phyloP scores from a whole-genome alignment of 2,113 vertebrate genomes.

The Rissa tridactyla region DNA sequence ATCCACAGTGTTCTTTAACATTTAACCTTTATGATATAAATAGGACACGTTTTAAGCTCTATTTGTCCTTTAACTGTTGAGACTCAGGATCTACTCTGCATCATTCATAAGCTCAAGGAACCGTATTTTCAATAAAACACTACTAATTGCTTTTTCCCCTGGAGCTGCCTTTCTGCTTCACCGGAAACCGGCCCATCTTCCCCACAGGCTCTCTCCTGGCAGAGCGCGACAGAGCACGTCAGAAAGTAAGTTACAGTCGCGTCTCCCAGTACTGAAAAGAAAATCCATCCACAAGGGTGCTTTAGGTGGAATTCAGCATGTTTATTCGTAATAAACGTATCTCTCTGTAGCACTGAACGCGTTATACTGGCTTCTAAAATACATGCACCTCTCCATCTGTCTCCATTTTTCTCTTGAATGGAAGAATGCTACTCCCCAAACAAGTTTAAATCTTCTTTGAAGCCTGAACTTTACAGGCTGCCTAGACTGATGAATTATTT shows the following conservation, averaged over 20 bases:
- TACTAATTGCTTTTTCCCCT: background rate
- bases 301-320: background rate
- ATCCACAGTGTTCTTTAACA: background rate
- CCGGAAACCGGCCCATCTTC: too few species aligned
- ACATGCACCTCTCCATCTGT: background rate
- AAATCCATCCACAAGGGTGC: background rate
- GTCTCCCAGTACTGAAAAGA: background rate
- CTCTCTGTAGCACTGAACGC: background rate
- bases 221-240: rapidly evolving
- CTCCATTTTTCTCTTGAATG: background rate
- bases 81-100: background rate
- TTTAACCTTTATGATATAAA: slow-evolving; percentile 12
- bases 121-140: background rate
- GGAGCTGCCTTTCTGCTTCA: background rate
- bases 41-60: background rate
- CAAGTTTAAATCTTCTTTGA: background rate
- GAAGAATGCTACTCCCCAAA: background rate
- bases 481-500: background rate
- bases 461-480: background rate
- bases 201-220: background rate
- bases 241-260: background rate
- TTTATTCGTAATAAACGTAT: background rate
- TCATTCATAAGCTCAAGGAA: background rate
- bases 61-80: background rate
- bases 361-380: background rate